Conservation (phyloP, 2,113 vertebrate genomes). For the western clawed frog (Xenopus tropicalis) region DNA sequence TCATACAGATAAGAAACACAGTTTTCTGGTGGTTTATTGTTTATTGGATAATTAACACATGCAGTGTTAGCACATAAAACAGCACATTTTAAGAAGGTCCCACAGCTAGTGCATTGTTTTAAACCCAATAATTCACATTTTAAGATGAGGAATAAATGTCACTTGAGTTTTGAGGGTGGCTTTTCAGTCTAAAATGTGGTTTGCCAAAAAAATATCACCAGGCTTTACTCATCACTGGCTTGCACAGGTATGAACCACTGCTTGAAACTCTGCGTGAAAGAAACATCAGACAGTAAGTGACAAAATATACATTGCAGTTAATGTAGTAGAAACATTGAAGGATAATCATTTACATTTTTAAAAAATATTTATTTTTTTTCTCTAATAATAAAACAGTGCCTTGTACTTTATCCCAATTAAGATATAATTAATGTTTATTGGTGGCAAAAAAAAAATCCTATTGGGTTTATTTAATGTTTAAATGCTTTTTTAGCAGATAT, state of each 20-base stretch:
- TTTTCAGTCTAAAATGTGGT: background rate
- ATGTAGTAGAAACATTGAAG: too few relatives aligned
- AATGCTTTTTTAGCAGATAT: too few relatives aligned
- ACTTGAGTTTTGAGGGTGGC: background rate
- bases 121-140: background rate
- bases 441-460: too few relatives aligned
- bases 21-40: constrained; percentile 11
- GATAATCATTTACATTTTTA: too few relatives aligned
- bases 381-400: too few relatives aligned
- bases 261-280: constrained; percentile 79
- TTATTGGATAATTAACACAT: constrained; percentile 18
- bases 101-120: background rate
- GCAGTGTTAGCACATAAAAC: constrained; percentile 20
- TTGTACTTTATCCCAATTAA: too few relatives aligned
- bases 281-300: constrained; percentile 8
- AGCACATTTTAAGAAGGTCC: background rate
- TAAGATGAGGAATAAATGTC: background rate
- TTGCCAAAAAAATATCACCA: constrained; percentile 7
- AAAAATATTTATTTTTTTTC: too few relatives aligned
- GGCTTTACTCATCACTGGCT: constrained; percentile 7
- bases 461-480: too few relatives aligned
- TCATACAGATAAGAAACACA: too few relatives aligned
- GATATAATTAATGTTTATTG: too few relatives aligned
- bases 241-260: constrained; percentile 76
- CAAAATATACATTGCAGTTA: too few relatives aligned